Evolutionary conservation across 2,113 vertebrate species (phyloP).

Genomic region (Cynocephalus volans): DNA sequence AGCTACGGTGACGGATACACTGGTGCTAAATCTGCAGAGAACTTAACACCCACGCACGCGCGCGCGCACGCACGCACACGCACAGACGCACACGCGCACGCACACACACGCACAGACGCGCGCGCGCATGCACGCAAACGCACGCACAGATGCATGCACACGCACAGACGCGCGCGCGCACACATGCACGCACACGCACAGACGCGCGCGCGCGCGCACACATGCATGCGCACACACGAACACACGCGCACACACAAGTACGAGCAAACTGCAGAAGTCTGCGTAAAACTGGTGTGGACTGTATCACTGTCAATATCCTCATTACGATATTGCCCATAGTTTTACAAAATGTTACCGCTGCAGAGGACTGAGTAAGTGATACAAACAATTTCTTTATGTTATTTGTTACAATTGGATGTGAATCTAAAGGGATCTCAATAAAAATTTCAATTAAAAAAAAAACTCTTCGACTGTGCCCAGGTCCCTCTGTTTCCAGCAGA

Average conservation of each 20-base stretch:
- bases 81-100: too few relatives aligned
- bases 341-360: neutral
- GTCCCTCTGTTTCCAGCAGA: neutral
- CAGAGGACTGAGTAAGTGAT: neutral
- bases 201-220: too few relatives aligned
- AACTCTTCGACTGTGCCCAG: neutral
- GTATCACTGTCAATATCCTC: neutral
- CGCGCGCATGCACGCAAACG: too few relatives aligned
- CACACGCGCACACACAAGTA: neutral
- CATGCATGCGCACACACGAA: too few relatives aligned
- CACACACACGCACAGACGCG: too few relatives aligned
- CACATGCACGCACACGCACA: too few relatives aligned
- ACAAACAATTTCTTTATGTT: neutral
- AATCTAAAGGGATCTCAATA: neutral
- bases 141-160: too few relatives aligned
- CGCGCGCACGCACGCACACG: too few relatives aligned
- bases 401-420: neutral
- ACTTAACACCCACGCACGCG: neutral
- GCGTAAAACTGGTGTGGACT: neutral
- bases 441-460: neutral
- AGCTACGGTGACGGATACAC: neutral
- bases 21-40: neutral
- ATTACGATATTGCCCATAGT: accelerated
- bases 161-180: too few relatives aligned
- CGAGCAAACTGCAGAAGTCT: accelerated